Conservation (phyloP, 2,888 invertebrate genomes). For the Diogma glabrata region DNA sequence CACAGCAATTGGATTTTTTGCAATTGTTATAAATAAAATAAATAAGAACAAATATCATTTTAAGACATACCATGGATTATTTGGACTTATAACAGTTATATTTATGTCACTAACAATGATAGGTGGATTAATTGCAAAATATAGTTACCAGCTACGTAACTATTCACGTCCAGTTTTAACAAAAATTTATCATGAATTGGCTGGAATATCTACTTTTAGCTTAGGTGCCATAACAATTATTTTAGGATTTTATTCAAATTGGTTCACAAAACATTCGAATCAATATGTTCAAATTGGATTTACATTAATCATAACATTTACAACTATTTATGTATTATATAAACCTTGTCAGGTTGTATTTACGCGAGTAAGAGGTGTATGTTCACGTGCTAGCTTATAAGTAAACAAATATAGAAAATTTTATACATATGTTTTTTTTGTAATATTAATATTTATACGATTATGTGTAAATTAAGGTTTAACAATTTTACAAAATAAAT, state of each 20-base stretch:
- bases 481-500: too few species aligned
- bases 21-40: slow-evolving; percentile 10
- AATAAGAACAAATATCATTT: slow-evolving; percentile 2
- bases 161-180: slow-evolving; percentile 9
- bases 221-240: slow-evolving; percentile 1
- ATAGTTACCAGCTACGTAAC: slow-evolving; percentile 5
- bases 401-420: too few species aligned
- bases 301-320: background rate
- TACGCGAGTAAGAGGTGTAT: too few species aligned
- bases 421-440: too few species aligned
- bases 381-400: too few species aligned
- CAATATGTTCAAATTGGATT: background rate
- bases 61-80: slow-evolving; percentile 5
- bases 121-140: slow-evolving; percentile 10
- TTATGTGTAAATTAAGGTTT: too few species aligned
- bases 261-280: background rate
- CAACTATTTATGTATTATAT: background rate
- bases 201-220: background rate
- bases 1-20: slow-evolving; percentile 6
- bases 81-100: slow-evolving; percentile 5
- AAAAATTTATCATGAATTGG: slow-evolving; percentile 5
- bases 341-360: background rate
- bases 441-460: too few species aligned
- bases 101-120: background rate
- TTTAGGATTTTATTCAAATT: slow-evolving; percentile 7